Conservation (phyloP, 2,113 vertebrate species). For the Petrocephalus zakoni region DNA sequence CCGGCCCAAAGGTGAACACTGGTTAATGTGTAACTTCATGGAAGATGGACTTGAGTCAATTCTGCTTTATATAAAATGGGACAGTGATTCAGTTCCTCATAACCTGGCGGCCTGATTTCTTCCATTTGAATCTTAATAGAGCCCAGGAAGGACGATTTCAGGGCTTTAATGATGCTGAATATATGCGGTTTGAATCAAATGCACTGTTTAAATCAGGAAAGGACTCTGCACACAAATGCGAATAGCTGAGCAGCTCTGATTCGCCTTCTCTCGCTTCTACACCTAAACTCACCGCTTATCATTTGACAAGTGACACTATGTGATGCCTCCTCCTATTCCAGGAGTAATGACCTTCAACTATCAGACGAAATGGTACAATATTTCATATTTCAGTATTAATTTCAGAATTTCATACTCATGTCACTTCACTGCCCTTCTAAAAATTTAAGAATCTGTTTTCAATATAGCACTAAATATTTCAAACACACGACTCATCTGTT, state of each 20-base stretch:
- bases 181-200: neutral
- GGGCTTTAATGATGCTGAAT: neutral
- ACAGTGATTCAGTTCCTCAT: neutral
- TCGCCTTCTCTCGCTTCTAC: neutral
- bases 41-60: neutral
- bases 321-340: neutral
- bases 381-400: neutral
- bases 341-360: neutral
- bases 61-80: neutral
- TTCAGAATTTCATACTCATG: neutral
- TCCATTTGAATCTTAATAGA: neutral
- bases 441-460: neutral
- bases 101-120: neutral
- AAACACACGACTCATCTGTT: neutral
- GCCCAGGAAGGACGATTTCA: neutral
- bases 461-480: conserved; percentile 1
- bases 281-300: neutral
- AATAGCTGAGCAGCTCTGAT: neutral
- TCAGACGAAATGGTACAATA: neutral
- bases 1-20: neutral
- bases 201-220: neutral
- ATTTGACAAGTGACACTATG: neutral
- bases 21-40: neutral
- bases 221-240: neutral
- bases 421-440: neutral